Evolutionary conservation across 1,140 invertebrate genomes (phyloP), one percentile per base, ranked within the genome.

Genomic region (Heliothis virescens): DNA sequence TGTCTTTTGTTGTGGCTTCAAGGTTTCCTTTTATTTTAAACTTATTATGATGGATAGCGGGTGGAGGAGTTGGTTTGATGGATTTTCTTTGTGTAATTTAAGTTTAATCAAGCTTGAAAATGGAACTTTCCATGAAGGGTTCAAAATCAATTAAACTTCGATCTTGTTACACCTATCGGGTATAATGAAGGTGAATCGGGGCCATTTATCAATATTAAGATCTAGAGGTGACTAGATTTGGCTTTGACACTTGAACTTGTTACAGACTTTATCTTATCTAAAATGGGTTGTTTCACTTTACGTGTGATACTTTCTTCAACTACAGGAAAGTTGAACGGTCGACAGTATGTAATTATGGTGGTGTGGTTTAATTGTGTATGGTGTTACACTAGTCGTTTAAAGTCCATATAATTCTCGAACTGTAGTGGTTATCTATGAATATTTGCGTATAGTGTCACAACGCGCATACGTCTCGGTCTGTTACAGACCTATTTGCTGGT

Each of bases 1-100:
- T 72, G 73, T 48, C 57, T 60, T 80, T 80, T 63, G 72, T 80
- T 50, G 62, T 47, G 69, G 21, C 11, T 79, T 71, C 53, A 48
- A n/a, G 63, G 26, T 67, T 69, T 59, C 50, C 34, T 60, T 74
- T 76, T 76, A 76, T 76, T 63, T 53, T 9, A 21, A 76, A 63
- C 59, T 76, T 76, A 63, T 63, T 63, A 63, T n/a, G 41, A 18
- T 29, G 48, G 72, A 60, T 48, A 50, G 50, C 57, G 41, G 12
- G 16, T 72, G 11, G 16, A 50, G 52, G 52, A 57, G 34, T 29
- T 57, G 57, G 15, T 72, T 72, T 72, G 29, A 55, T 72, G 52
- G 69, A 34, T 55, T 72, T 71, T 34, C 52, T 72, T 72, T 55
- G 29, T 57, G 21, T 52, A 72, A 16, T 71, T 71, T 52, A 53